A percentile compares a stretch with the other conserved stretches of the same genome.
These are phyloP conservation scores for Taxidea taxus DNA, from an alignment of 2,113 vertebrate species.

Conservation along the genomic window DNA sequence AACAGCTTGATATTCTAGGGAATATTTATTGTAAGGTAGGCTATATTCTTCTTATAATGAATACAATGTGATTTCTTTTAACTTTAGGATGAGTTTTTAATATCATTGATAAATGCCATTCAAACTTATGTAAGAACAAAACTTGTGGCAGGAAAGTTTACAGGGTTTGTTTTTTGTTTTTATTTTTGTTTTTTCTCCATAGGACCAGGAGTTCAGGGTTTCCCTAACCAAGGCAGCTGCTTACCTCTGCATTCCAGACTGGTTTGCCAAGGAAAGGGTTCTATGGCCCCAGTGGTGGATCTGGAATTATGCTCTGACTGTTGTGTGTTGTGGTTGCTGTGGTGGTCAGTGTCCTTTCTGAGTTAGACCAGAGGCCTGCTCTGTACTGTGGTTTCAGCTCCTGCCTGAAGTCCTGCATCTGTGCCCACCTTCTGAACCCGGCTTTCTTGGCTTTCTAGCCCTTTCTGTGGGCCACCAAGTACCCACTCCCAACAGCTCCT, in stretches of 20 bases:
- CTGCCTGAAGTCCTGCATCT: too few relatives aligned
- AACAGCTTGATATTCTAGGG: neutral
- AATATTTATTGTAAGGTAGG: neutral
- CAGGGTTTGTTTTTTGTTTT: too few relatives aligned
- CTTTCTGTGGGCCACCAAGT: neutral
- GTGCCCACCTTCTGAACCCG: neutral
- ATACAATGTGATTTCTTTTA: neutral
- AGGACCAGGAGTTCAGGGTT: neutral
- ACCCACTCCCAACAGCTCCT: neutral
- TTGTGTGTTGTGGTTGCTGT: too few relatives aligned
- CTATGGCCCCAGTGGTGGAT: neutral
- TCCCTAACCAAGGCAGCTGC: neutral
- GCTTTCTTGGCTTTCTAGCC: neutral
- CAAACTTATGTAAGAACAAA: neutral
- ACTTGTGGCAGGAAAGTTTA: neutral
- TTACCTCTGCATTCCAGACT: neutral
- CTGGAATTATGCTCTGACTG: too few relatives aligned
- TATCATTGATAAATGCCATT: neutral
- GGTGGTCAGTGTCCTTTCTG: rapidly evolving
- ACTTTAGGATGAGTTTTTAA: neutral
- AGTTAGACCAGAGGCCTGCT: rapidly evolving
- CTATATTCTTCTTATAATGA: neutral
- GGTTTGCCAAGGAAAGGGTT: neutral
- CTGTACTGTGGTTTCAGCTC: neutral
- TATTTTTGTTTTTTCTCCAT: neutral